phyloP scores from a whole-genome alignment of 1,140 invertebrate species.

The Aphelinus atriplicis region DNA sequence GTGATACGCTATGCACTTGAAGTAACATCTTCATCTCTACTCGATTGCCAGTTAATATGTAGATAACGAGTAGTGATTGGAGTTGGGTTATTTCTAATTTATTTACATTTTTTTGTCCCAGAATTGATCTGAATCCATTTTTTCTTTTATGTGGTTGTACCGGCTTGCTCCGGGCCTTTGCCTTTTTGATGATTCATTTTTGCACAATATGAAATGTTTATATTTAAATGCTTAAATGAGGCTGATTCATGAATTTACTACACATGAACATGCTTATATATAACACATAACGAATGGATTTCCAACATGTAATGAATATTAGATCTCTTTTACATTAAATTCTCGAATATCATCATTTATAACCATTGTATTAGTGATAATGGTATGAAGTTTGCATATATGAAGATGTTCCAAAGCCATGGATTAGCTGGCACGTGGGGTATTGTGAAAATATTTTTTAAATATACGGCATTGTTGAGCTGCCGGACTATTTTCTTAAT shows the following conservation, averaged over 20 bases:
- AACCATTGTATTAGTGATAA: conserved; percentile 23
- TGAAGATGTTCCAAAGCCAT: conserved; percentile 43
- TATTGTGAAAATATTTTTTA: conserved; percentile 27
- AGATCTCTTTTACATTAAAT: not conserved
- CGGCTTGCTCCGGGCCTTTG: conserved; percentile 63
- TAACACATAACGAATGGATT: conserved; percentile 8
- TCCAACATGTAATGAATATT: conserved; percentile 6
- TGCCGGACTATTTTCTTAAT: conserved; percentile 12
- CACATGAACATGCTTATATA: conserved; percentile 31
- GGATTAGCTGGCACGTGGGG: conserved; percentile 44
- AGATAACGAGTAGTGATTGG: conserved; percentile 59
- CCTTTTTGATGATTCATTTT: conserved; percentile 24
- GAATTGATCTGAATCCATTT: conserved; percentile 24
- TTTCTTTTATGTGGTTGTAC: conserved; percentile 60
- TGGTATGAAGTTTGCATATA: conserved; percentile 10
- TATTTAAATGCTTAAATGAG: not conserved
- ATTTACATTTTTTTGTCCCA: conserved; percentile 41
- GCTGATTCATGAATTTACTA: conserved; percentile 11
- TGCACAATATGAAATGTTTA: conserved; percentile 16
- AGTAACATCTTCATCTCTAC: conserved; percentile 43
- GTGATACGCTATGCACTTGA: conserved; percentile 34
- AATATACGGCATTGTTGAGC: conserved; percentile 19
- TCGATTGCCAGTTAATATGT: conserved; percentile 60
- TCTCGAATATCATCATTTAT: not conserved
- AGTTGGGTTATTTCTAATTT: conserved; percentile 57